Evolutionary conservation across 2,797 vertebrate species (phyloP).

Genomic region (Gymnoscopelus microlampas): DNA sequence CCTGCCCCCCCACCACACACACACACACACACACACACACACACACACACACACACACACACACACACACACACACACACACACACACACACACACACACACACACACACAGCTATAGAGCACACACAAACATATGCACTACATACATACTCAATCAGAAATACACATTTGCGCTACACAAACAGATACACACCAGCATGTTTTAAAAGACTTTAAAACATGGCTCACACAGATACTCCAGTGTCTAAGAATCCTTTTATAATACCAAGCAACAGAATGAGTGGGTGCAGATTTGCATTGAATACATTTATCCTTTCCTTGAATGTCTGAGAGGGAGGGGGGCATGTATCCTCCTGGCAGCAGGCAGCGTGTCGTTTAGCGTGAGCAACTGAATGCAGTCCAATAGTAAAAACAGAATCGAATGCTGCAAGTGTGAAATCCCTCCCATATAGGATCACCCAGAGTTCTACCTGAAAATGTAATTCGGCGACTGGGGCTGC

Average conservation of each 20-base stretch:
- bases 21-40: conserved; percentile 36
- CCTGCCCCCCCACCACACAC: conserved; percentile 34
- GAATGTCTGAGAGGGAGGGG: conserved; percentile 57
- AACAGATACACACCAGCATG: conserved; percentile 28
- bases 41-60: conserved; percentile 37
- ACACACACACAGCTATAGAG: not conserved
- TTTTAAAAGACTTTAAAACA: conserved; percentile 46
- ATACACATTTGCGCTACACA: not conserved
- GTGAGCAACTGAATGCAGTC: conserved; percentile 60
- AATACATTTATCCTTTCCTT: conserved; percentile 69
- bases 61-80: conserved; percentile 21
- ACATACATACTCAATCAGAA: conserved; percentile 20
- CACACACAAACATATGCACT: conserved; percentile 35
- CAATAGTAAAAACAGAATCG: conserved; percentile 56
- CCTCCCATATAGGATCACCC: conserved; percentile 58
- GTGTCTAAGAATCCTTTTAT: conserved; percentile 62
- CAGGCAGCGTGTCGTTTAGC: not conserved
- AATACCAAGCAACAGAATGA: conserved; percentile 56
- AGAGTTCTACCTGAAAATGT: conserved; percentile 80
- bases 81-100: conserved; percentile 1
- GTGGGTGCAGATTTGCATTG: conserved; percentile 73
- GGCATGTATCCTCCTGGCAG: conserved; percentile 56
- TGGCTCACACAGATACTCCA: conserved; percentile 47
- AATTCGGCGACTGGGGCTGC: conserved; percentile 75
- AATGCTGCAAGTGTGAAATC: conserved; percentile 70